Evolutionary conservation across 2,888 invertebrate species (phyloP).

Genomic region (Mesorhabditis spiculigera): DNA sequence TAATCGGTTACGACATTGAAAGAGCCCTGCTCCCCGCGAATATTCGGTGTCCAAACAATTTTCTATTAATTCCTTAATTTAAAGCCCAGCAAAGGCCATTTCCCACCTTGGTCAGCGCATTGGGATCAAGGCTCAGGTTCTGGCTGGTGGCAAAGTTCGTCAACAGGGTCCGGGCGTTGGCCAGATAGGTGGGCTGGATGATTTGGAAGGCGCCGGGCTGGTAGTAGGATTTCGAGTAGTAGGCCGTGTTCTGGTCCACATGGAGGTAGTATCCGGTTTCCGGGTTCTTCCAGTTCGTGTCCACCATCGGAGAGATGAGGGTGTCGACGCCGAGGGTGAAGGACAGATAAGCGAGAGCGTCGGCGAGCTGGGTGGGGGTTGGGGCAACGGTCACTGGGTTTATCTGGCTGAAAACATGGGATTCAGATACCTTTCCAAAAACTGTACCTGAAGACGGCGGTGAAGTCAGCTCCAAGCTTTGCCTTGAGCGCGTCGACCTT

Average conservation of each 20-base stretch:
- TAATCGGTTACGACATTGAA: too few relatives aligned
- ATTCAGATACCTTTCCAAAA: neutral
- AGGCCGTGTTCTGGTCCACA: slow-evolving; percentile 33
- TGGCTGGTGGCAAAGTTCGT: slow-evolving; percentile 13
- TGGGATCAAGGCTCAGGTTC: neutral
- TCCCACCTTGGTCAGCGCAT: too few relatives aligned
- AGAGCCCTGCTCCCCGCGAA: too few relatives aligned
- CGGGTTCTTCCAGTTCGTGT: slow-evolving; percentile 32
- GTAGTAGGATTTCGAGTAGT: slow-evolving; percentile 34
- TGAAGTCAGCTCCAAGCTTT: slow-evolving; percentile 18
- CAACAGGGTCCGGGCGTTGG: slow-evolving; percentile 15
- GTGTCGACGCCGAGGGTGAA: slow-evolving; percentile 28
- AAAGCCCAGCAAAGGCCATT: neutral
- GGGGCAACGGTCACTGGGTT: slow-evolving; percentile 15
- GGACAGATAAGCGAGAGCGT: slow-evolving; percentile 29
- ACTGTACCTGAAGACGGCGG: slow-evolving; percentile 16
- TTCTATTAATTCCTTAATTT: neutral
- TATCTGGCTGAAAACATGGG: neutral
- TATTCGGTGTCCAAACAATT: neutral
- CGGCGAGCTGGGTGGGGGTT: slow-evolving; percentile 20
- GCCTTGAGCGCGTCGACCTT: slow-evolving; percentile 17
- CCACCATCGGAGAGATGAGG: slow-evolving; percentile 29
- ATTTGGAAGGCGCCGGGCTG: slow-evolving; percentile 27
- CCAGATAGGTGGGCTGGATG: slow-evolving; percentile 19
- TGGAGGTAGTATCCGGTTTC: slow-evolving; percentile 29